Evolutionary conservation across 2,113 vertebrate genomes (phyloP), one percentile per base, ranked within the genome.

Genomic region (Andinoacara biseriatus): DNA sequence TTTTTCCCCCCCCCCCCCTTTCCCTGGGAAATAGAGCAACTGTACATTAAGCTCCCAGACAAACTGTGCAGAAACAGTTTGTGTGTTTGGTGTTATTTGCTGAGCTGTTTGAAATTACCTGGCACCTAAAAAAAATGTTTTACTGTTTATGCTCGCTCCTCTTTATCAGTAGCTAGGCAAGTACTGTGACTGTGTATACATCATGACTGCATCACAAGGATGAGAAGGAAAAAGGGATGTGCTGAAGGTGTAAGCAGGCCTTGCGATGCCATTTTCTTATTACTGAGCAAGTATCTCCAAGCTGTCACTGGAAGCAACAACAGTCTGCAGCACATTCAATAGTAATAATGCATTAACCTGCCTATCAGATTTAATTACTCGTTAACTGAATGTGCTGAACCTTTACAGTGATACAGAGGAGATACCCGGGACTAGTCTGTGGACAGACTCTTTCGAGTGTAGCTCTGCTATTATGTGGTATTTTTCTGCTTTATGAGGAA

Each of bases 121-220:
- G 61, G 7, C 38, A 40, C 10, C 6, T 40, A 40, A 40, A 40
- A 40, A 10, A 11, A 40, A 38, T 31, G 14, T 63, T 22, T 40
- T 1, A 22, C 7, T 24, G 20, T 0, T 43, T 43, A 43, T 13
- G 40, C 40, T 43, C 13, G 4, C 40, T 43, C 40, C 40, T 14
- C 40, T 43, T 43, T 10, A 11, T 43, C 38, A 11, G 38, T 40
- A 40, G 38, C 38, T 15, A 2, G 35, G 35, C 9, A 62, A 14
- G 11, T 63, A 9, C 0, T 65, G 62, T 1, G 0, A 65, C 0
- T 22, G 13, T 38, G 7, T 43, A 65, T 43, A n/a, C 62, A 43
- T 38, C 62, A 3, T 46, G 38, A 65, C 43, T 4, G 1, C 38
- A 65, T 65, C n/a, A 46, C 62, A 17, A 38, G 38, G 7, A 67